Base-by-base conservation (phyloP, 1,140 invertebrate genomes). In the Lethrus apterus region DNA sequence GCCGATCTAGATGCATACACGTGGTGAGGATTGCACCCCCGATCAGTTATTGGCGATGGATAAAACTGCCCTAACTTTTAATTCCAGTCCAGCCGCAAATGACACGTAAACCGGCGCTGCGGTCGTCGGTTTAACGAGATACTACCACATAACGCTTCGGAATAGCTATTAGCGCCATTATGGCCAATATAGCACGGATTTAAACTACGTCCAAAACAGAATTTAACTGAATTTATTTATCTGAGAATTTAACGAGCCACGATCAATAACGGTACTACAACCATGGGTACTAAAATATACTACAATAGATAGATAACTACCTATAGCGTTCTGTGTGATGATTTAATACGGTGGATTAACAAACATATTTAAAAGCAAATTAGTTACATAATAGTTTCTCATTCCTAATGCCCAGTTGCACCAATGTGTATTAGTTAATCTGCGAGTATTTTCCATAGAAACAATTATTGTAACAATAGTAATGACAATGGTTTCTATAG, bases 41-140 rank as follows among this genome's bases (percentile, higher is more conserved):
- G 45, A 47, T 47, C 45, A 32, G 35, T 26, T 47, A 40, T 40
- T 47, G 36, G 17, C 36, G 18, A 47, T 41, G 54, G 58, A 57
- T 60, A 62, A 60, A 60, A 55, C 56, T 47, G 46, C 52, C 52
- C 58, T 55, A 60, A 63, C 51, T 63, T 63, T 63, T 63, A 63
- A 63, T 63, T 63, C 61, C 59, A 49, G 46, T 54, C 50, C 50
- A 52, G 59, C 58, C 61, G 44, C 58, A 62, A 63, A 63, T 55
- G 61, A 60, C 61, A 63, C 61, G 61, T 63, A 63, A 63, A 63
- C 58, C 54, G 54, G 23, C 42, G 51, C 56, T 60, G 59, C 54
- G 61, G 61, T 55, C 52, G 57, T 58, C 56, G 58, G 56, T 62
- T 63, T 60, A 63, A 63, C 61, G 58, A 62, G 61, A 62, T 60